Conservation (phyloP, 2,113 vertebrate genomes). For the Pomatostomus ruficeps region DNA sequence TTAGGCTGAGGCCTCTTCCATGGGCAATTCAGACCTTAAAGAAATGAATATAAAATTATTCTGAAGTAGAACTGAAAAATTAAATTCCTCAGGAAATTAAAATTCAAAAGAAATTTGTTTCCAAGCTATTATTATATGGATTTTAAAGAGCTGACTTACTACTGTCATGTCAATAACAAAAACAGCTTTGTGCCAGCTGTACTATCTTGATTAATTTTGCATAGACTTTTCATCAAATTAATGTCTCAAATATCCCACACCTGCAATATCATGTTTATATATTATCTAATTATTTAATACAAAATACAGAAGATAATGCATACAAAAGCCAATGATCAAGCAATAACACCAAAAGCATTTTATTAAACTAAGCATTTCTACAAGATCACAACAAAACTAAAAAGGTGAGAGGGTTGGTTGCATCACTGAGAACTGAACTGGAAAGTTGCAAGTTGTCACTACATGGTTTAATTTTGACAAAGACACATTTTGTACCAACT, state of each 20-base stretch:
- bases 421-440: neutral
- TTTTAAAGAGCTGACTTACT: neutral
- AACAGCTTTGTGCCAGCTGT: neutral
- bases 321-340: neutral
- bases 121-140: neutral
- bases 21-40: neutral
- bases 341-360: neutral
- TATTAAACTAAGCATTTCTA: neutral
- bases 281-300: neutral
- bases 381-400: neutral
- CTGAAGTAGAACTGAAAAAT: neutral
- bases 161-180: neutral
- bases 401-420: neutral
- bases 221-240: neutral
- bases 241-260: neutral
- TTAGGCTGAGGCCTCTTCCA: neutral
- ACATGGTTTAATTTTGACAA: neutral
- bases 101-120: neutral
- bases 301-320: neutral
- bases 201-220: constrained; percentile 13
- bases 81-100: neutral
- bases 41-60: neutral
- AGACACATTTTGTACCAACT: neutral
- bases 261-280: neutral
- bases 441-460: neutral